Base-by-base conservation (phyloP, 2,888 invertebrate species). In the Hypena proboscidalis region DNA sequence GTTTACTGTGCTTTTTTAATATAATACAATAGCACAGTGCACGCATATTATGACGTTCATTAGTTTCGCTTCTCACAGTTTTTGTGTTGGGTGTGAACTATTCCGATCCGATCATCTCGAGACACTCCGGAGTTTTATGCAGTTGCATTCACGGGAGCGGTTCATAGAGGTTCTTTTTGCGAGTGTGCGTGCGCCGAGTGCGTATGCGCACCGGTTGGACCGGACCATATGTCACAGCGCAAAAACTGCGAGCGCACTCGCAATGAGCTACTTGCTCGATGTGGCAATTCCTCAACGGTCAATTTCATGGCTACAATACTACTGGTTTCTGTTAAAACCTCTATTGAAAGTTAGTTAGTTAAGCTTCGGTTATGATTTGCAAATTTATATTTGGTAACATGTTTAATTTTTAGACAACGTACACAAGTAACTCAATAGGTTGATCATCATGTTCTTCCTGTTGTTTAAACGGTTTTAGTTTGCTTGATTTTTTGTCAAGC, bases 141-240 rank as follows among this genome's bases (percentile, higher is more conserved):
- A 20, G 19, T 17, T 1, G n/a, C 20, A 0, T 3, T 3, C 5
- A n/a, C 31, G 20, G 17, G 4, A 17, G 19, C 13, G 33, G 13
- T 7, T 26, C 20, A 19, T 29, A 21, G 20, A 17, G 11, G 29
- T 6, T 9, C 38, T 7, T 38, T 31, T 21, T 30, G 22, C 8
- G 10, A 30, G 13, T 32, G 30, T 33, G 50, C 23, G 21, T 13
- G 47, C 33, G 40, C 39, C 30, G 40, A 19, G 21, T 35, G 23
- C n/a, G n/a, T n/a, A n/a, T 27, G 33, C 27, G 33, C 33, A 30
- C 56, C 59, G 59, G 64, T 52, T 39, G 8, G 45, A 46, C 64
- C 62, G 42, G 66, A 30, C 62, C 67, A 61, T 67, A 67, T 58
- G 56, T 47, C 67, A 67, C 67, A n/a, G 36, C 35, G 49, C 65